Conservation (phyloP, 2,888 invertebrate genomes). For the Fragum fragum region DNA sequence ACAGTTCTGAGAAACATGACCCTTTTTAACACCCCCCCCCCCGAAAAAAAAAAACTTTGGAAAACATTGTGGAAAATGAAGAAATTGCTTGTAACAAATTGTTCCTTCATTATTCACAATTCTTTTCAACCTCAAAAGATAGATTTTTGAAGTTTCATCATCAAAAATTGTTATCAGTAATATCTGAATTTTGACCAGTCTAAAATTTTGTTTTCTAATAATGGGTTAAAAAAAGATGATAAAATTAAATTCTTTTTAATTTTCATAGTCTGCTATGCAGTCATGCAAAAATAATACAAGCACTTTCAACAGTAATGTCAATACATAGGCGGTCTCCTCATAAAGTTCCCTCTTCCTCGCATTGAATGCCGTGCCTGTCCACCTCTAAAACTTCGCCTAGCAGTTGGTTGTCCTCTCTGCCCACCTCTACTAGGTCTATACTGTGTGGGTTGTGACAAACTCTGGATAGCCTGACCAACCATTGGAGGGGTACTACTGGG, state of each 20-base stretch:
- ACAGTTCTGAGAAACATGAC: too few relatives aligned
- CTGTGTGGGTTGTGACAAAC: constrained; percentile 29
- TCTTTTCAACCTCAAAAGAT: too few relatives aligned
- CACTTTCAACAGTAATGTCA: constrained; percentile 5
- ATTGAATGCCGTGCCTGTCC: constrained; percentile 53
- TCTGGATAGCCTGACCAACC: constrained; percentile 44
- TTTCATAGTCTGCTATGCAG: not conserved
- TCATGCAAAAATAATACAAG: not conserved
- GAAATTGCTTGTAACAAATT: too few relatives aligned
- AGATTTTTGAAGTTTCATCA: too few relatives aligned
- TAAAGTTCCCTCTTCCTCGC: constrained; percentile 44
- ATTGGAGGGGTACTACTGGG: constrained; percentile 15
- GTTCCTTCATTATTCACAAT: too few relatives aligned
- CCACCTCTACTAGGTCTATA: constrained; percentile 45
- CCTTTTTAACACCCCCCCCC: too few relatives aligned
- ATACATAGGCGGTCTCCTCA: constrained; percentile 47
- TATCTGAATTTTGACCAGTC: not conserved
- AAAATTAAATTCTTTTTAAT: not conserved
- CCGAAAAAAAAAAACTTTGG: too few relatives aligned
- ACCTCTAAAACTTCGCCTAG: constrained; percentile 57
- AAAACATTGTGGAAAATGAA: too few relatives aligned
- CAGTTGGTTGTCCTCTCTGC: constrained; percentile 63
- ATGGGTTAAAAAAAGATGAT: not conserved
- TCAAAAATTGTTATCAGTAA: not conserved
- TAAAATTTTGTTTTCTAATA: not conserved